A percentile compares a stretch with the other conserved stretches of the same genome.
Conservation (phyloP, 2,113 vertebrate genomes). For the Thomomys bottae region DNA sequence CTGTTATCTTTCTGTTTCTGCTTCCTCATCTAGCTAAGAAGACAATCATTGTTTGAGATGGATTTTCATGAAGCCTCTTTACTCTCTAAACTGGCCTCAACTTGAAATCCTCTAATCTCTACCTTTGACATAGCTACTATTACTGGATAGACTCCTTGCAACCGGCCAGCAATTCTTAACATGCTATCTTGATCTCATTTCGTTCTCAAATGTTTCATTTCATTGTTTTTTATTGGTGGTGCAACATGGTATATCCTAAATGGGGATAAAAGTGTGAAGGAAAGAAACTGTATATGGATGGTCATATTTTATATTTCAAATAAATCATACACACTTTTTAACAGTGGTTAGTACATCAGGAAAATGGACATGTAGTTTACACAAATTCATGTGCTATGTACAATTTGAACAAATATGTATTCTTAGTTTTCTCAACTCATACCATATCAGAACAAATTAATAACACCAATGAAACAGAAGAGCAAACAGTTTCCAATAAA, state of each 20-base stretch:
- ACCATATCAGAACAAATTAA: neutral
- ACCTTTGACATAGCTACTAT: too few species aligned
- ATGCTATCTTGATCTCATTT: neutral
- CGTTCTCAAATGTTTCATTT: neutral
- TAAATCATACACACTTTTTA: neutral
- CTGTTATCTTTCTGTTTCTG: too few species aligned
- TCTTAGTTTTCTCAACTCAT: neutral
- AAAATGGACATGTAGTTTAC: neutral
- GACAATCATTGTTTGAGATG: too few species aligned
- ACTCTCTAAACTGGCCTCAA: too few species aligned
- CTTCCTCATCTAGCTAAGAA: too few species aligned
- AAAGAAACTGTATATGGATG: neutral
- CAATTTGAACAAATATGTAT: neutral
- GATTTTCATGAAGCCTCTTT: too few species aligned
- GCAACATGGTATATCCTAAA: neutral
- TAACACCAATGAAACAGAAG: slow-evolving; percentile 19
- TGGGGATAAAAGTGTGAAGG: neutral
- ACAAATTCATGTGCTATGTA: neutral
- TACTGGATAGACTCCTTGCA: too few species aligned
- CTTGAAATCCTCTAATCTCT: too few species aligned
- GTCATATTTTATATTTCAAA: slow-evolving; percentile 1
- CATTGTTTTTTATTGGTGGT: slow-evolving; percentile 27
- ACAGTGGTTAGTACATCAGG: neutral
- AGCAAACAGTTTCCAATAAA: neutral
- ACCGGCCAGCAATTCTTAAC: neutral